Evolutionary conservation across 35 echinoderm and acorn worm species (phyloP), one percentile per base, ranked within the genome.

Genomic region (Stichopus chloronotus): DNA sequence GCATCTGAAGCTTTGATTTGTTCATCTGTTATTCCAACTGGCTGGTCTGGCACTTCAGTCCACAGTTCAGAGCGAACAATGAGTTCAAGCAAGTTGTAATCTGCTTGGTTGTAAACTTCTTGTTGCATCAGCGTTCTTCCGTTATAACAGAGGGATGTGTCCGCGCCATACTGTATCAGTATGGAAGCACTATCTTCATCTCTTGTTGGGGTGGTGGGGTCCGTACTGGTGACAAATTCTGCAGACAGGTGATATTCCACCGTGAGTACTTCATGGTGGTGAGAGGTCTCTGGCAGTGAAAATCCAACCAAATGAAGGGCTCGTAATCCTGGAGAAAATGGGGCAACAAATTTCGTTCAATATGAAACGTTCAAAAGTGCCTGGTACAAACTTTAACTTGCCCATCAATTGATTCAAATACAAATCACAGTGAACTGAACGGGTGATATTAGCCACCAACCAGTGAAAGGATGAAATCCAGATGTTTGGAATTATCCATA

Each of bases 261-360:
- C 2, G 93, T 95, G 93, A 90, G 87, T 30, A 92, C 63, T 58
- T 92, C 84, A 61, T 93, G 84, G 14, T 57, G 57, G 80, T 93
- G 86, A 53, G 56, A 25, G 22, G 58, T 57, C 22, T 87, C 86
- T 55, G 93, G 63, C 9, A 89, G 83, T 6, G 92, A 80, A 54
- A 98, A 98, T 16, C 92, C 88, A 52, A 98, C 96, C 11, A 98
- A 60, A 79, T 95, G 94, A 1, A 98, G 84, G 19, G 96, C 94
- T 79, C 90, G 68, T 23, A 98, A 58, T 25, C 94, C 96, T 95
- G 58, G 2, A 86, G 79, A 56, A 78, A 16, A 89, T 5, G 82
- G 83, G 10, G 53, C 20, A 13, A 63, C n/a, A 93, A 53, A 3
- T 43, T 3, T 3, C 30, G 54, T 43, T 43, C 3, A 3, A 57